Evolutionary conservation across 2,113 vertebrate species (phyloP), one percentile per base, ranked within the genome.

Genomic region (Loxodonta africana): DNA sequence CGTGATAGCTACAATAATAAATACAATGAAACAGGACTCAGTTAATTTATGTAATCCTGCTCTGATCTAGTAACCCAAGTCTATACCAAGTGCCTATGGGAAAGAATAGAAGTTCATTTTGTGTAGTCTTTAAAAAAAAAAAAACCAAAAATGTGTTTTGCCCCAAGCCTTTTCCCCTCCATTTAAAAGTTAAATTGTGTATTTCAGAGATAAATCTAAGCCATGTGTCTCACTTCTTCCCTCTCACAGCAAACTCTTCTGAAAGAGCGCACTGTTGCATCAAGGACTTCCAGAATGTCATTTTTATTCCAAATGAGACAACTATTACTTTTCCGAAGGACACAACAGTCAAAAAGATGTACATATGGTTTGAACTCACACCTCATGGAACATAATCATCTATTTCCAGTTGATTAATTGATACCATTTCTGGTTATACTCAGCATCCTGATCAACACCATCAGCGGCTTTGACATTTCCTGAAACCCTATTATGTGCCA

Each of bases 121-220:
- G 46, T 88, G 95, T 84, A 94, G 60, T 62, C 46, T 91, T 77
- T 62, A 87, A 84, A 95, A 51, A 73, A 89, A 86, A 88, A 21
- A 73, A 89, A 87, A 88, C 9, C 17, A 51, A 94, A 96, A 65
- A 84, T 77, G 95, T 84, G 97, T 90, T 95, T 95, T 57, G 37
- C 90, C 85, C 84, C 89, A 95, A 95, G 94, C 57, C 90, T 94
- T 97, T 95, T 51, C 94, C 92, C 48, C 84, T 91, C 97, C 85
- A 89, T 97, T 97, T 95, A 96, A 95, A 97, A 97, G 95, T 96
- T 97, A 96, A 97, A 98, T 95, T 90, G 90, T 65, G 71, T 94
- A 92, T 97, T 96, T 97, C 92, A 95, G 85, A 96, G 94, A 94
- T 95, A 96, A 98, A 97, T 97, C 85, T 77, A 97, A 97, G 95